A percentile compares a stretch with the other conserved stretches of the same genome.
Conservation (phyloP, 2,113 vertebrate genomes). For the Brachionichthys hirsutus region DNA sequence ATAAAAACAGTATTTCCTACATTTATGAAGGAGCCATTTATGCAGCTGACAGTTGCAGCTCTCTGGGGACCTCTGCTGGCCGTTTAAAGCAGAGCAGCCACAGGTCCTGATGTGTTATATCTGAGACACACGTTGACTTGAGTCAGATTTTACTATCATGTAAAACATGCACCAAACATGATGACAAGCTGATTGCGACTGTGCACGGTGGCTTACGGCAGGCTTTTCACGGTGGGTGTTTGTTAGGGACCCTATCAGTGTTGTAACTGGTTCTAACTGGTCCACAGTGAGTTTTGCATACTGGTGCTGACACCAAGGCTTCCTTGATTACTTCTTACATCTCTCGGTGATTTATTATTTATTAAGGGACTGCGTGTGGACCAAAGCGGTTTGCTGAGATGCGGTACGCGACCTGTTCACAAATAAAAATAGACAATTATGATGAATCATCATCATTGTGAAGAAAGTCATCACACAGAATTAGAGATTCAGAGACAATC, state of each 20-base stretch:
- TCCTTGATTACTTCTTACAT: slow-evolving; percentile 15
- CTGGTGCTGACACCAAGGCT: slow-evolving; percentile 8
- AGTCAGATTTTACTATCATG: too few relatives aligned
- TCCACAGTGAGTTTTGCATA: slow-evolving; percentile 30
- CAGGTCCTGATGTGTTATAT: background rate
- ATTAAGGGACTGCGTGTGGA: background rate
- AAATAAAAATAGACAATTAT: too few relatives aligned
- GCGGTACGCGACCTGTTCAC: too few relatives aligned
- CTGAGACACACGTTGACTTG: background rate
- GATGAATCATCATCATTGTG: too few relatives aligned
- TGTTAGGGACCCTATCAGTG: background rate
- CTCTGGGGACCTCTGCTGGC: slow-evolving; percentile 57
- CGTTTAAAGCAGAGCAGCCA: background rate
- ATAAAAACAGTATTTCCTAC: too few relatives aligned
- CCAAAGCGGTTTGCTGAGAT: background rate
- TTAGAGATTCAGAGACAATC: too few relatives aligned
- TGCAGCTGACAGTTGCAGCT: slow-evolving; percentile 12
- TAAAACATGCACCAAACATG: too few relatives aligned
- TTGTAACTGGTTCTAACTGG: slow-evolving; percentile 8
- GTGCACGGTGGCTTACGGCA: background rate
- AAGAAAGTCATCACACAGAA: too few relatives aligned
- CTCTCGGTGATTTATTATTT: background rate
- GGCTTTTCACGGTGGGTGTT: background rate
- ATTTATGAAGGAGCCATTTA: background rate
- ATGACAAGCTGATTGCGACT: too few relatives aligned